Evolutionary conservation across 2,888 invertebrate genomes (phyloP), one percentile per base, ranked within the genome.

Genomic region (Caenorhabditis afra): DNA sequence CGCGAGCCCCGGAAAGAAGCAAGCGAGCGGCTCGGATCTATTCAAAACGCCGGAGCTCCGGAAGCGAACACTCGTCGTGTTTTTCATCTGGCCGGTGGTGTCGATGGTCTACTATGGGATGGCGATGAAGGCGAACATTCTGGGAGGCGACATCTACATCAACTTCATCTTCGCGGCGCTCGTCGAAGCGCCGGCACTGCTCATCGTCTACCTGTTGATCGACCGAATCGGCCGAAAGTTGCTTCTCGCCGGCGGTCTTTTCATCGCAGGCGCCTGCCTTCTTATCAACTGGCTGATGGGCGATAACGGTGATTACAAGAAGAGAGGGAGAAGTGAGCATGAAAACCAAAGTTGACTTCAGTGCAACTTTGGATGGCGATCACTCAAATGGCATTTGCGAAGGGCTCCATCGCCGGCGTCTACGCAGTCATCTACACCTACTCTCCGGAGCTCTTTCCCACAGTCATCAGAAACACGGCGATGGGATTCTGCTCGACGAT

Each of bases 61-160:
- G 7, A 81, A 81, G 44, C 57, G 89, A 64, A 87, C 88, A 14
- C 59, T 89, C 10, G 81, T 86, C 18, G 84, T 85, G 2, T 89
- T 89, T 68, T 88, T 86, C 66, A 78, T 87, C 18, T 89, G 89
- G 96, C 92, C 94, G 65, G 94, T 94, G 0, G 94, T 95, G 76
- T 95, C 95, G 3, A 93, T 96, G 89, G 94, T 95, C 83, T 95
- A 95, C 91, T 96, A 95, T 89, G 95, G 95, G 0, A 93, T 95
- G n/a, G 94, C 95, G 0, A 94, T 95, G 90, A 95, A 94, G 91
- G 94, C 95, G 68, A 94, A 94, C 0, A 93, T 94, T 86, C 92
- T 95, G 5, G 94, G 94, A 0, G 95, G 95, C 1, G 86, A 89
- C 62, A 94, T 95, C 76, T 96, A 95, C 91, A 89, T 94, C 8